A percentile compares a stretch with the other conserved stretches of the same genome.
phyloP scores from a whole-genome alignment of 2,797 vertebrate genomes.

The Sciurus vulgaris region DNA sequence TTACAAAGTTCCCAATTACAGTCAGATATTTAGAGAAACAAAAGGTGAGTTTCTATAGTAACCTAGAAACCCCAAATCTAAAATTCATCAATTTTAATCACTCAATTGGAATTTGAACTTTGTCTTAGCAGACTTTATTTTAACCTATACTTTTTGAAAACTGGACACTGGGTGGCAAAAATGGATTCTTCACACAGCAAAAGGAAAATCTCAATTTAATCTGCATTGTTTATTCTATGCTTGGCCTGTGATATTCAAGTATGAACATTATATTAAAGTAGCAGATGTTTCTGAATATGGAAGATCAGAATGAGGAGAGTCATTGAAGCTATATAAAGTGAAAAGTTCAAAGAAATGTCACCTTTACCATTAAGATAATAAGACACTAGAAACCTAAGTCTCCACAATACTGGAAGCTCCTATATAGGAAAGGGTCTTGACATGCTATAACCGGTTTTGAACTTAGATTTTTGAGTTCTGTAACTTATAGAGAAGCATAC shows the following conservation, averaged over 20 bases:
- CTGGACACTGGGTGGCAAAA: background rate
- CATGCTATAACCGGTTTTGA: background rate
- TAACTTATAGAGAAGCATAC: background rate
- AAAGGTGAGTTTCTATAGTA: background rate
- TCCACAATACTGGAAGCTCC: background rate
- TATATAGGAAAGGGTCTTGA: background rate
- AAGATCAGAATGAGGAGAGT: background rate
- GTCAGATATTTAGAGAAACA: background rate
- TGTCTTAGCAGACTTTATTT: background rate
- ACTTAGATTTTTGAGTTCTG: constrained; percentile 25
- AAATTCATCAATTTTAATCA: background rate
- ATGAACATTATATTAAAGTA: background rate
- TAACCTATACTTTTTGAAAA: constrained; percentile 23
- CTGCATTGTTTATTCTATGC: background rate
- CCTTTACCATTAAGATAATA: background rate
- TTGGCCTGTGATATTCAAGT: background rate
- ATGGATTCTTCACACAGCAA: background rate
- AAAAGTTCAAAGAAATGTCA: background rate
- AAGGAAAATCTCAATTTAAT: background rate
- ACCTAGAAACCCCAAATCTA: background rate
- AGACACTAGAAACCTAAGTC: background rate
- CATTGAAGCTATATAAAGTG: background rate
- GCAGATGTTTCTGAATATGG: background rate
- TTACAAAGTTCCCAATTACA: background rate
- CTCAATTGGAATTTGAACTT: background rate